Percentiles rank a stretch among this genome's conserved stretches.
phyloP scores from a whole-genome alignment of 2,113 vertebrate species.

The Petrocephalus microphthalmus region DNA sequence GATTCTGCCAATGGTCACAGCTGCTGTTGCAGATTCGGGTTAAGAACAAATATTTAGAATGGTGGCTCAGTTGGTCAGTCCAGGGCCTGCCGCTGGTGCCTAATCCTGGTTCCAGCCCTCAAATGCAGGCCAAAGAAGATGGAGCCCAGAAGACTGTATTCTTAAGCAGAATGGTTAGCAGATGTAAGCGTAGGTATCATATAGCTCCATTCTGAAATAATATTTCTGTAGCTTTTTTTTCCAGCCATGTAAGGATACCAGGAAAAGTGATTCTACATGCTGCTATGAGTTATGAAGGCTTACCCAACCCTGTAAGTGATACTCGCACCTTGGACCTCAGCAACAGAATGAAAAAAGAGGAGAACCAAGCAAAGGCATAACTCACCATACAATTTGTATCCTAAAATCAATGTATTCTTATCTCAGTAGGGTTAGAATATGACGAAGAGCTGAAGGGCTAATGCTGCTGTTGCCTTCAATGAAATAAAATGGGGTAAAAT shows the following conservation, averaged over 20 bases:
- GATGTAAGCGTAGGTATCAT: background rate
- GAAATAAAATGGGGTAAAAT: background rate
- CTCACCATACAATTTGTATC: background rate
- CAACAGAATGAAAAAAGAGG: background rate
- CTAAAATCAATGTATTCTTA: constrained; percentile 11
- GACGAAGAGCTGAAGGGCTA: background rate
- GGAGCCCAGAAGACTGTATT: background rate
- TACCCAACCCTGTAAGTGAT: background rate
- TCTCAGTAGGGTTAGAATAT: background rate
- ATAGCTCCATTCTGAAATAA: background rate
- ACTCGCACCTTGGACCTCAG: background rate
- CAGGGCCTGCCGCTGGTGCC: background rate
- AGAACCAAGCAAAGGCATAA: background rate
- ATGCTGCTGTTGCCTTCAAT: background rate
- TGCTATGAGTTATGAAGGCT: background rate
- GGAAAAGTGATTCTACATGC: background rate
- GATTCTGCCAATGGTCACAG: background rate
- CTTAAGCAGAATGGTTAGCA: background rate
- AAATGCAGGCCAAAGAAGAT: background rate
- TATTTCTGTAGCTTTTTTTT: background rate
- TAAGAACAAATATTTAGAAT: constrained; percentile 1
- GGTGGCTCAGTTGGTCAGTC: background rate
- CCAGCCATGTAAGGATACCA: background rate
- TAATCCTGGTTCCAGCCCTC: background rate
- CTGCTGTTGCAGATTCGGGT: background rate